phyloP scores from a whole-genome alignment of 1,140 invertebrate genomes.

The Cyphomyrmex costatus region DNA sequence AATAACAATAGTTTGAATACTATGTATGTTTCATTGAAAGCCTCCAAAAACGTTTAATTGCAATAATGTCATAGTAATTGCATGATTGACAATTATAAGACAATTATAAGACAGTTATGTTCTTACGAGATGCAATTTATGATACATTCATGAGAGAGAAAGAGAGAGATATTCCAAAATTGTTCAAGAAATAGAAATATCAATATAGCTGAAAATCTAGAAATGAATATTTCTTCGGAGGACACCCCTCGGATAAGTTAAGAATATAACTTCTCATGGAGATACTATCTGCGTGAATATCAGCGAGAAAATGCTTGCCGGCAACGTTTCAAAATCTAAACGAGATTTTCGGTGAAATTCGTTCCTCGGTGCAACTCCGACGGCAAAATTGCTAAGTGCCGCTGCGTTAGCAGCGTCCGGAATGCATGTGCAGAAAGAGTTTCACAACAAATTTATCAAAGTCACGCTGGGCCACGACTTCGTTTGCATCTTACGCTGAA shows the following conservation, averaged over 20 bases:
- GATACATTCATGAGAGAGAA: not conserved
- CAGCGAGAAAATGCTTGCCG: constrained; percentile 35
- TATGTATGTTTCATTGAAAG: not conserved
- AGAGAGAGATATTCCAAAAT: constrained; percentile 22
- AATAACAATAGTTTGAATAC: not conserved
- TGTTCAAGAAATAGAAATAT: not conserved
- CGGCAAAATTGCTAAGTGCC: constrained; percentile 42
- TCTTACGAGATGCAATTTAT: no score
- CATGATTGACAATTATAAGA: not conserved
- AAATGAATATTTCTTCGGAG: constrained; percentile 39
- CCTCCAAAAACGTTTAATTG: not conserved
- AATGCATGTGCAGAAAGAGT: constrained; percentile 52
- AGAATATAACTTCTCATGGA: constrained; percentile 38
- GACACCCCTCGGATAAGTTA: constrained; percentile 44
- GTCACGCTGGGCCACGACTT: constrained; percentile 46
- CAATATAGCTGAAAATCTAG: not conserved
- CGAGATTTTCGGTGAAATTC: constrained; percentile 37
- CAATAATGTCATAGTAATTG: not conserved
- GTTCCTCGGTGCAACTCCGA: constrained; percentile 29
- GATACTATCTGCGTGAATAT: constrained; percentile 38
- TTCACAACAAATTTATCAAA: constrained; percentile 61
- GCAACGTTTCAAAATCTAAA: constrained; percentile 47
- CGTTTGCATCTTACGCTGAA: constrained; percentile 54
- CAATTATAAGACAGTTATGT: not conserved
- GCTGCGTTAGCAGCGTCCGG: constrained; percentile 24